These are phyloP conservation scores for Drosophila subsilvestris DNA, from an alignment of 2,888 invertebrate species.

Conservation along the genomic window DNA sequence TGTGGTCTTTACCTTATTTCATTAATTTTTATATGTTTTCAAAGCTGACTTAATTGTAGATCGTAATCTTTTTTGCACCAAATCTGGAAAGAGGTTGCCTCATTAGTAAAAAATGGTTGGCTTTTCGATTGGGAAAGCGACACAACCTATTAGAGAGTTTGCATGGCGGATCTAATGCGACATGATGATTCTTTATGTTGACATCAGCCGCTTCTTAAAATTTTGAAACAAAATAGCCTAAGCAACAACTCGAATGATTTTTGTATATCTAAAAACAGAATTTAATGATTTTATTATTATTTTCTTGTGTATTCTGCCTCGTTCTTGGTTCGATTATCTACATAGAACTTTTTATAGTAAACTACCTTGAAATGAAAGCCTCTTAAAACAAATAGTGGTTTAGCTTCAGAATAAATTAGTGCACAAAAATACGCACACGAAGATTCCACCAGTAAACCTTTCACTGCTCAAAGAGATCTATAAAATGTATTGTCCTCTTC, in stretches of 20 bases:
- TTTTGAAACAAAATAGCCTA: background rate
- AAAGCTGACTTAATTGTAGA: background rate
- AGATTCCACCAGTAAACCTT: background rate
- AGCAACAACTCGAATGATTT: background rate
- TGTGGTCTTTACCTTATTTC: background rate
- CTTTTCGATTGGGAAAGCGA: background rate
- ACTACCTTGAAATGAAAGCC: too few relatives aligned
- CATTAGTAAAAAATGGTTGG: background rate
- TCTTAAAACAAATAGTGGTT: too few relatives aligned
- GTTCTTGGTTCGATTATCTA: too few relatives aligned
- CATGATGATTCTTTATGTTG: background rate
- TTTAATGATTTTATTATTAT: too few relatives aligned
- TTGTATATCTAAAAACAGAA: too few relatives aligned
- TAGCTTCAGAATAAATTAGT: too few relatives aligned
- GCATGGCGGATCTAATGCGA: background rate
- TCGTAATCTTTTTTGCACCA: background rate
- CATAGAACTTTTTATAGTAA: too few relatives aligned
- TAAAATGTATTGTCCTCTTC: background rate
- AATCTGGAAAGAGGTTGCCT: background rate
- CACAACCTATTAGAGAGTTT: background rate
- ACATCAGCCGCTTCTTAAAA: background rate
- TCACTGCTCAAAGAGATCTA: background rate
- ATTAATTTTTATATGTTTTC: too few relatives aligned
- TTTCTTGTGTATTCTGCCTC: too few relatives aligned
- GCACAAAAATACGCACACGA: background rate